phyloP scores from a whole-genome alignment of 2,797 vertebrate genomes.

The Lagorchestes hirsutus region DNA sequence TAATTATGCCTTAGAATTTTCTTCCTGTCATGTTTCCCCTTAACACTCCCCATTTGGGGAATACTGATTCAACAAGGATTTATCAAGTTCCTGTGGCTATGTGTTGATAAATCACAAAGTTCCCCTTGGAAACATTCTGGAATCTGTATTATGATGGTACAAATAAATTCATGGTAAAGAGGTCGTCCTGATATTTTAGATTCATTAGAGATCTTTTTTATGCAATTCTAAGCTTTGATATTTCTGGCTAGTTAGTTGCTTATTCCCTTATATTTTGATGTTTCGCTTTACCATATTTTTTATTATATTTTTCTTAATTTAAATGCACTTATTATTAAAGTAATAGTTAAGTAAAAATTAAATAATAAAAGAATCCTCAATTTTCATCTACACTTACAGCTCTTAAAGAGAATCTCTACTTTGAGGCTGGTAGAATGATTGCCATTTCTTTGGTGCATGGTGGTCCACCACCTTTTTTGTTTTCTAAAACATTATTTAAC shows the following conservation, averaged over 20 bases:
- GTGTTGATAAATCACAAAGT: constrained; percentile 36
- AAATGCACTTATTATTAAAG: constrained; percentile 37
- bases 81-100: neutral
- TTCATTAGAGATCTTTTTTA: neutral
- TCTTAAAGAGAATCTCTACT: constrained; percentile 93
- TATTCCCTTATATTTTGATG: constrained; percentile 39
- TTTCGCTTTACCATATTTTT: constrained; percentile 26
- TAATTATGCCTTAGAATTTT: constrained; percentile 41
- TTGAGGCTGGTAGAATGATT: constrained; percentile 93
- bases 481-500: constrained; percentile 92
- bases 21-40: constrained; percentile 40
- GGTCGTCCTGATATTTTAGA: neutral
- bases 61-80: neutral
- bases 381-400: constrained; percentile 87
- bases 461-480: constrained; percentile 90
- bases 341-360: constrained; percentile 17
- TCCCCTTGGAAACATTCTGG: neutral
- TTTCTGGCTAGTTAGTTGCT: neutral
- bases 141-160: neutral
- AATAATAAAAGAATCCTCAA: constrained; percentile 42
- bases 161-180: neutral
- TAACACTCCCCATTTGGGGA: neutral
- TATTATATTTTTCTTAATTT: constrained; percentile 21
- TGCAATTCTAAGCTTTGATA: neutral
- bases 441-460: constrained; percentile 93